phyloP scores from a whole-genome alignment of 2,113 vertebrate genomes.

The Oreocharis arfaki region DNA sequence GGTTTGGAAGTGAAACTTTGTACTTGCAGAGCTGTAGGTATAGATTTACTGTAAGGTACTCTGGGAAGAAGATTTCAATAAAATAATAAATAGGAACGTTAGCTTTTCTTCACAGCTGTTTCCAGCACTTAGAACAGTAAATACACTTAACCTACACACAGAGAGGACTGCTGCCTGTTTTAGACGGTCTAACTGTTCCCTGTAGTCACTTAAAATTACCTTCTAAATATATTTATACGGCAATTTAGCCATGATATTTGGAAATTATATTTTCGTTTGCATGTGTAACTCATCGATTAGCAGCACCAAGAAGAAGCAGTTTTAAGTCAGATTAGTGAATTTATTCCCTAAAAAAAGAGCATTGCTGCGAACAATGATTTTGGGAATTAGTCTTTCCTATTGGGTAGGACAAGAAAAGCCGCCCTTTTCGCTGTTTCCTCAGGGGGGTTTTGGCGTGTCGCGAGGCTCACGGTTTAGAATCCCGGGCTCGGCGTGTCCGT shows the following conservation, averaged over 20 bases:
- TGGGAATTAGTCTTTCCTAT: accelerated
- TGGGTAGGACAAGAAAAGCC: accelerated
- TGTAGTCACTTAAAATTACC: background rate
- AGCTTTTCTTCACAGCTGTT: background rate
- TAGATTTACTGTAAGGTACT: background rate
- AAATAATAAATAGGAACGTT: background rate
- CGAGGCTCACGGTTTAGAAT: accelerated
- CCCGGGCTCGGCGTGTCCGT: accelerated
- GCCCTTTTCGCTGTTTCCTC: background rate
- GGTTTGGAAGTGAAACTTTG: background rate
- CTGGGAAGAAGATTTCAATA: background rate
- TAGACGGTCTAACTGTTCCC: background rate
- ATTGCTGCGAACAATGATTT: background rate
- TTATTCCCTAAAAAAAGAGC: background rate
- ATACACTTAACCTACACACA: background rate
- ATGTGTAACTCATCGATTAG: background rate
- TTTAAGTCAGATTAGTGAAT: background rate
- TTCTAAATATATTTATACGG: background rate
- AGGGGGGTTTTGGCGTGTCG: accelerated
- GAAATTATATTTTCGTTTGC: background rate
- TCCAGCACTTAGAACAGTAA: background rate
- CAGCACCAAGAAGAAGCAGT: background rate
- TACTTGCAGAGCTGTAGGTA: accelerated
- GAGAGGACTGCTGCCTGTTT: background rate
- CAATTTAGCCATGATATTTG: background rate